Evolutionary conservation across 2,797 vertebrate species (phyloP).

Genomic region (Pangasius sanitwongsei): DNA sequence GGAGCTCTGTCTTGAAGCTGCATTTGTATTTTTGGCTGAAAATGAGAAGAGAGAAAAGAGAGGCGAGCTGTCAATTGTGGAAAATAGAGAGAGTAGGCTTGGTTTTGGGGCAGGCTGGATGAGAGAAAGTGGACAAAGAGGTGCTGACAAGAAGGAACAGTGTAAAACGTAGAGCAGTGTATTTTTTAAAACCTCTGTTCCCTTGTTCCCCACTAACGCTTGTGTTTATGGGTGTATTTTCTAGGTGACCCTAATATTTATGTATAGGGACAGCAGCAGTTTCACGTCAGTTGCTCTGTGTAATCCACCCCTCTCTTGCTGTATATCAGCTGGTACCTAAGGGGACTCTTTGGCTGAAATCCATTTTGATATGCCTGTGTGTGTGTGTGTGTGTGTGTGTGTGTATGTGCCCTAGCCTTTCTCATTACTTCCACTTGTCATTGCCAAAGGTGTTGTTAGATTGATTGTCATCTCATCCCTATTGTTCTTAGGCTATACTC

Average conservation of each 20-base stretch:
- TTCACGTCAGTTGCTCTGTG: constrained; percentile 14
- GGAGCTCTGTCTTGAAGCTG: neutral
- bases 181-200: constrained; percentile 15
- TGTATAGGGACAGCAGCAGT: constrained; percentile 27
- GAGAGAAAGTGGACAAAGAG: neutral
- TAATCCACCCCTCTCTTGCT: constrained; percentile 22
- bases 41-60: neutral
- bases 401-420: constrained; percentile 15
- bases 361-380: neutral
- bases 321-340: neutral
- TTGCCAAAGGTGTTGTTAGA: neutral
- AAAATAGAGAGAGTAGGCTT: constrained; percentile 1
- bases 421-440: constrained; percentile 3
- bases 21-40: neutral
- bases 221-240: constrained; percentile 48
- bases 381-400: constrained; percentile 20
- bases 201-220: constrained; percentile 43
- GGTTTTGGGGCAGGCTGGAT: neutral
- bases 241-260: constrained; percentile 36
- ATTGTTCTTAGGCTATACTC: neutral
- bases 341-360: neutral
- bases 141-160: neutral
- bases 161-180: neutral
- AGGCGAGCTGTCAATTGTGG: neutral
- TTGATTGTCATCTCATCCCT: neutral